phyloP scores from a whole-genome alignment of 2,797 vertebrate species.

The Ptychobarbus kaznakovi region DNA sequence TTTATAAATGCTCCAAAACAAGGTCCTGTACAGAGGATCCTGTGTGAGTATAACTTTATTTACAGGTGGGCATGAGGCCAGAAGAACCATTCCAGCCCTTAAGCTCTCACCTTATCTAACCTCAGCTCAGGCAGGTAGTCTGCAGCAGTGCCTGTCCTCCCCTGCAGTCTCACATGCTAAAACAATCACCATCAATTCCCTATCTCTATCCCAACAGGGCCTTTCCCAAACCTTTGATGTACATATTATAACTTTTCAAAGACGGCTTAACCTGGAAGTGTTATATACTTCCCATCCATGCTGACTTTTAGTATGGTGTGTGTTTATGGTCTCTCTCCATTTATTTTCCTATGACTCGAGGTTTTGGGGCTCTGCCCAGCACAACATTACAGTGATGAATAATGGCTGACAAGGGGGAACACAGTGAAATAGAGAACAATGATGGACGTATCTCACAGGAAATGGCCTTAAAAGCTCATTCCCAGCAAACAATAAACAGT shows the following conservation, averaged over 20 bases:
- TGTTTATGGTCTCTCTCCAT: conserved; percentile 44
- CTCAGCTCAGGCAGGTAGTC: conserved; percentile 53
- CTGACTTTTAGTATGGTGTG: conserved; percentile 34
- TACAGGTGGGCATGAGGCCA: conserved; percentile 49
- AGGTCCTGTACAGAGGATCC: conserved; percentile 29
- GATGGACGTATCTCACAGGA: conserved; percentile 60
- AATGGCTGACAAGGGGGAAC: conserved; percentile 56
- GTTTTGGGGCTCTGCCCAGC: conserved; percentile 61
- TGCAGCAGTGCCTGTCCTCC: conserved; percentile 51
- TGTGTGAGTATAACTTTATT: conserved; percentile 48
- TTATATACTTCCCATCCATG: conserved; percentile 16
- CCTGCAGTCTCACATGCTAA: conserved; percentile 62
- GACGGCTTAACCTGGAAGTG: background rate
- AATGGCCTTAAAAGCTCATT: conserved; percentile 61
- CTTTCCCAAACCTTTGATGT: background rate
- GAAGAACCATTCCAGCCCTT: conserved; percentile 45
- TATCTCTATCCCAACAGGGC: conserved; percentile 48
- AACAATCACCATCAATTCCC: conserved; percentile 63
- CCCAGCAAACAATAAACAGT: conserved; percentile 36
- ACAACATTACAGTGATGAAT: conserved; percentile 61
- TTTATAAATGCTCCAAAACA: conserved; percentile 32
- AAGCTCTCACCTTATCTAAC: conserved; percentile 64
- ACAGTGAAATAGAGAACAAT: conserved; percentile 47
- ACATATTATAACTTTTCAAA: background rate
- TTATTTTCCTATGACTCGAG: conserved; percentile 48